Evolutionary conservation across 2,888 invertebrate genomes (phyloP).

Genomic region (Pollenia labialis): DNA sequence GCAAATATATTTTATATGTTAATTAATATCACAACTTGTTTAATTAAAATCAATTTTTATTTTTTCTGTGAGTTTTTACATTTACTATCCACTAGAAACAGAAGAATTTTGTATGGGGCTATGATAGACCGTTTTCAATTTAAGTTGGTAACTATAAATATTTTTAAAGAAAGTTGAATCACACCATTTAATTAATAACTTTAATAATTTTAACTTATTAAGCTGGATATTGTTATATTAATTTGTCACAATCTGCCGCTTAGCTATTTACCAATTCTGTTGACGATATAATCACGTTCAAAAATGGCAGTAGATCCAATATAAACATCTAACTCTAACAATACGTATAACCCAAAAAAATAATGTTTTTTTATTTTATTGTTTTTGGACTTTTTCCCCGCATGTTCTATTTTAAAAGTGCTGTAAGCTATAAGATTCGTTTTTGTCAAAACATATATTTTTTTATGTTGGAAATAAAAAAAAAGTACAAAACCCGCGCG

Average conservation of each 20-base stretch:
- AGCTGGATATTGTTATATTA: neutral
- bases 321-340: conserved; percentile 5
- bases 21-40: too few relatives aligned
- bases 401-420: conserved; percentile 14
- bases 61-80: too few relatives aligned
- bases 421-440: conserved; percentile 8
- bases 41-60: too few relatives aligned
- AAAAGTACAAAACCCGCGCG: conserved; percentile 6
- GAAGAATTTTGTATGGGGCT: too few relatives aligned
- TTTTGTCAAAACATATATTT: conserved; percentile 1
- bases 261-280: neutral
- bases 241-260: neutral
- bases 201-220: too few relatives aligned
- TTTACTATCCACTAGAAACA: too few relatives aligned
- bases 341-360: conserved; percentile 15
- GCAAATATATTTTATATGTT: too few relatives aligned
- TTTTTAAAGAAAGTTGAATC: too few relatives aligned
- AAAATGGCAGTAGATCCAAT: neutral
- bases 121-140: too few relatives aligned
- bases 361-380: conserved; percentile 5
- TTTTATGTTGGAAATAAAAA: neutral
- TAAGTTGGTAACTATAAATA: too few relatives aligned
- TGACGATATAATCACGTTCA: neutral
- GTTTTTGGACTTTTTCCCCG: neutral
- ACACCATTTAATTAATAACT: too few relatives aligned